phyloP scores from a whole-genome alignment of 2,888 invertebrate genomes.

The Archips crataeganus region DNA sequence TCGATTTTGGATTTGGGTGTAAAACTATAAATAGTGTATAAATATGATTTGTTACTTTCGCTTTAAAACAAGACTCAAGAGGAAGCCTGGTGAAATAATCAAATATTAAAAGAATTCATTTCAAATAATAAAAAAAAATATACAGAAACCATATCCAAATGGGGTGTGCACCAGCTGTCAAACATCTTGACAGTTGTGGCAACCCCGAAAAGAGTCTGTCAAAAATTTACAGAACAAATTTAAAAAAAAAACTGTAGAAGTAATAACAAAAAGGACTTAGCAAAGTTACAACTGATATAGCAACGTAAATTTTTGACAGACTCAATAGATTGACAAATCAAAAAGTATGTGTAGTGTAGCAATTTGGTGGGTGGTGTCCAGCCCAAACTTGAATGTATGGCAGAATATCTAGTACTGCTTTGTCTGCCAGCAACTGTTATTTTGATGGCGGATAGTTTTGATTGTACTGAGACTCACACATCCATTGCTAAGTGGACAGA shows the following conservation, averaged over 20 bases:
- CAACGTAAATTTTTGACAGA: slow-evolving; percentile 8
- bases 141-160: neutral
- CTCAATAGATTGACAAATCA: slow-evolving; percentile 4
- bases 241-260: neutral
- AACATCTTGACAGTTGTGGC: neutral
- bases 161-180: neutral
- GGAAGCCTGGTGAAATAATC: slow-evolving; percentile 24
- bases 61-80: slow-evolving; percentile 10
- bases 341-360: slow-evolving; percentile 22
- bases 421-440: too few relatives aligned
- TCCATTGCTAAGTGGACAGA: too few relatives aligned
- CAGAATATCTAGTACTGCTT: too few relatives aligned
- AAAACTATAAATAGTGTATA: slow-evolving; percentile 24
- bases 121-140: slow-evolving; percentile 7
- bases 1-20: slow-evolving; percentile 22
- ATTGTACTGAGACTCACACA: too few relatives aligned
- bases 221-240: neutral
- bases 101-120: slow-evolving; percentile 1
- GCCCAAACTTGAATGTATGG: neutral
- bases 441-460: too few relatives aligned
- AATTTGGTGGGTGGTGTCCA: neutral
- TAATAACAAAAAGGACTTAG: too few relatives aligned
- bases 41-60: slow-evolving; percentile 10
- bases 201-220: neutral
- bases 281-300: neutral